These are phyloP conservation scores for Pelvicachromis taeniatus DNA, from an alignment of 2,113 vertebrate species.

Conservation along the genomic window DNA sequence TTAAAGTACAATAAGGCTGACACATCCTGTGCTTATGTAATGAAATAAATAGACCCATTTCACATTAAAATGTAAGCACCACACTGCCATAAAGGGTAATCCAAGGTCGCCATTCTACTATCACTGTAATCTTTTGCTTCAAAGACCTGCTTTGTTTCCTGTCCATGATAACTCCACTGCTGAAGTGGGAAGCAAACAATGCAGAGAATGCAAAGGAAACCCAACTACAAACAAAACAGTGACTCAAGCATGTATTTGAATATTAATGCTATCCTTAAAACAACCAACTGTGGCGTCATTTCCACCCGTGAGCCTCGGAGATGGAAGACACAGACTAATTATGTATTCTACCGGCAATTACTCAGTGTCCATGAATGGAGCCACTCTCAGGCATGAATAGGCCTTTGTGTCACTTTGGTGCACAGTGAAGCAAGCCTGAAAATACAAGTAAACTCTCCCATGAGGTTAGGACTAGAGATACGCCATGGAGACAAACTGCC, in stretches of 20 bases:
- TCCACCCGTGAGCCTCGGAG: slow-evolving; percentile 63
- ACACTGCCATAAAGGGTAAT: neutral
- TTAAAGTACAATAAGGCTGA: neutral
- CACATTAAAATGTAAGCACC: neutral
- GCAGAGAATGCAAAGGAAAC: slow-evolving; percentile 40
- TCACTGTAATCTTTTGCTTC: slow-evolving; percentile 4
- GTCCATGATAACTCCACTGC: neutral
- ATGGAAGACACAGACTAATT: slow-evolving; percentile 72
- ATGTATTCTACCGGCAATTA: slow-evolving; percentile 71
- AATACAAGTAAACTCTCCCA: slow-evolving; percentile 70
- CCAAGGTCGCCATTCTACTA: neutral
- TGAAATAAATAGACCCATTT: neutral
- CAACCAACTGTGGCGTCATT: slow-evolving; percentile 58
- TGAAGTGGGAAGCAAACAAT: slow-evolving; percentile 40
- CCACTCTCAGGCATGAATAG: slow-evolving; percentile 69
- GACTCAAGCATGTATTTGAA: slow-evolving; percentile 46
- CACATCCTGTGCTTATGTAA: neutral
- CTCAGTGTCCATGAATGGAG: slow-evolving; percentile 70
- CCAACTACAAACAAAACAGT: slow-evolving; percentile 53
- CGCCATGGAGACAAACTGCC: slow-evolving; percentile 58
- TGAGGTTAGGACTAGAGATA: slow-evolving; percentile 66
- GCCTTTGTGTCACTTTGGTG: slow-evolving; percentile 68
- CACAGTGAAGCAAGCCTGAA: slow-evolving; percentile 52
- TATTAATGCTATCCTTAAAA: slow-evolving; percentile 62
- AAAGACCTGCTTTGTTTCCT: slow-evolving; percentile 40